Base-by-base conservation (phyloP, 2,888 invertebrate genomes). In the Rhagonycha lutea region DNA sequence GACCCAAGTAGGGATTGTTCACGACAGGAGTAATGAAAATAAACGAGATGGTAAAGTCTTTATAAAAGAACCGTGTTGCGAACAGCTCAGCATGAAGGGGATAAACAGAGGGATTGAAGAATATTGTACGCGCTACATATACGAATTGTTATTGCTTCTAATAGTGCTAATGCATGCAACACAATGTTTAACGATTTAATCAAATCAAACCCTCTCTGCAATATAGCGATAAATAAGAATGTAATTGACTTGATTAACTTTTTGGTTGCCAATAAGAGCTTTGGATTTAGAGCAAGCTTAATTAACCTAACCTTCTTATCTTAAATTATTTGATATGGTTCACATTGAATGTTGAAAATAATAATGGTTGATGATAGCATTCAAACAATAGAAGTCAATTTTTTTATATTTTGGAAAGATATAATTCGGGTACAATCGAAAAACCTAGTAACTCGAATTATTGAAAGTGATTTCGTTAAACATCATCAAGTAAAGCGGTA, bases 11-110 rank as follows among this genome's bases (percentile, higher is more conserved):
- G 75, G 73, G 73, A 78, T 78, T 78, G 75, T 73, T 75, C 75
- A 32, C 60, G 78, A 75, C 78, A 75, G 71, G 68, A 70, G 73
- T 78, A 78, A 78, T 78, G 78, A 78, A 78, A 78, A 78, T 78
- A 78, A 78, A 78, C 73, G 78, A 78, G 73, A 74, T 75, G 69
- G 78, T 74, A 73, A 78, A 75, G 75, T 73, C 75, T 75, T 78
- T 78, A 75, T 75, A 75, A 78, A 77, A 77, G 75, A 73, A 72
- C 71, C 74, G 73, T 73, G 76, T 74, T 77, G 71, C 77, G 74
- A 74, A 74, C 74, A 72, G 74, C 77, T 74, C 77, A 74, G 77
- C 77, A 32, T 73, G 77, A 65, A 72, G 73, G 68, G 74, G 62
- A 47, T 18, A 71, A 67, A 68, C 24, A 14, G 73, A 62, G 70